phyloP scores from a whole-genome alignment of 2,113 vertebrate genomes.

The Bungarus multicinctus region DNA sequence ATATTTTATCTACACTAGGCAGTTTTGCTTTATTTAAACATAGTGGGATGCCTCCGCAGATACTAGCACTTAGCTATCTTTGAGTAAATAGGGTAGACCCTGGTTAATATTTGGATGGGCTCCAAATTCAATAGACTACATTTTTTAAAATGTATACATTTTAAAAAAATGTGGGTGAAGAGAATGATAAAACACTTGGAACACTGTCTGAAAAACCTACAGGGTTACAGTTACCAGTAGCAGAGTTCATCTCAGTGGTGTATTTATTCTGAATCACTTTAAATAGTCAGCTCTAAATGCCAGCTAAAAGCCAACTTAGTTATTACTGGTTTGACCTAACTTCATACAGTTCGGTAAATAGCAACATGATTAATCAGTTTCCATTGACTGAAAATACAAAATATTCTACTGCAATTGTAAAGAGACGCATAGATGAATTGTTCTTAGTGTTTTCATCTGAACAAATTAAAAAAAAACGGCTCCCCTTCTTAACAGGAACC shows the following conservation, averaged over 20 bases:
- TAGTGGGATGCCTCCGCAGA: not conserved
- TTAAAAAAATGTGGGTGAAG: not conserved
- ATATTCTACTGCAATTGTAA: not conserved
- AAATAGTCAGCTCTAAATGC: not conserved
- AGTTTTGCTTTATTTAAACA: too few relatives aligned
- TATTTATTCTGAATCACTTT: not conserved
- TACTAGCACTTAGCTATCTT: not conserved
- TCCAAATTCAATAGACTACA: not conserved
- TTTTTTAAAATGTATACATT: too few relatives aligned
- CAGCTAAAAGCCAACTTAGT: not conserved
- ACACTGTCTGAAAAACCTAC: not conserved
- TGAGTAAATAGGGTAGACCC: not conserved
- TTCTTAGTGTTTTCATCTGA: not conserved
- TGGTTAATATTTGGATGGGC: not conserved
- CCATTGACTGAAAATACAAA: not conserved
- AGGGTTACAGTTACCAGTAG: not conserved
- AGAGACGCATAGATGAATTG: not conserved
- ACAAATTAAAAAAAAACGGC: conserved; percentile 3
- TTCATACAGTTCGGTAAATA: not conserved
- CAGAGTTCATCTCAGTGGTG: not conserved
- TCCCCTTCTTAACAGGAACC: not conserved
- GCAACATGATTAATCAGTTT: not conserved
- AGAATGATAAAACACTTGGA: not conserved
- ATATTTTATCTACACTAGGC: not conserved
- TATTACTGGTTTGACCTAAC: not conserved